Conservation (phyloP, 2,113 vertebrate genomes). For the Echinops telfairi region DNA sequence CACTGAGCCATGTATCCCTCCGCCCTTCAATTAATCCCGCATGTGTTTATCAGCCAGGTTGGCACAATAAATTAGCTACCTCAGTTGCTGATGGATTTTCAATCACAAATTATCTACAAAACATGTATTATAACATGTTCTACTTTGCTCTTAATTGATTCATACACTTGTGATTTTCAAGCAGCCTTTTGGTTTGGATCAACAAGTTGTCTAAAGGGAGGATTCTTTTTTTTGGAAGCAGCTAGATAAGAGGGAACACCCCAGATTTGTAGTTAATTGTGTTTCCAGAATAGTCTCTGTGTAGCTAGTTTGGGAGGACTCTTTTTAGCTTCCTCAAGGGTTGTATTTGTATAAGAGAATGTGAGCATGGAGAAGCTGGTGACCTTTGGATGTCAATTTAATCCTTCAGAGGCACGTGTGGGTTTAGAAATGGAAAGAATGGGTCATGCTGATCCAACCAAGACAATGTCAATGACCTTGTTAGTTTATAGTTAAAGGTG, state of each 20-base stretch:
- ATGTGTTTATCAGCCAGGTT: too few relatives aligned
- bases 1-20: too few relatives aligned
- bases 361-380: background rate
- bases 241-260: background rate
- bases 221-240: slow-evolving; percentile 32
- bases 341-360: slow-evolving; percentile 25
- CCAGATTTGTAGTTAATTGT: background rate
- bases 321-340: background rate
- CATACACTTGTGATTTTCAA: slow-evolving; percentile 35
- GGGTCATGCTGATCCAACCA: background rate
- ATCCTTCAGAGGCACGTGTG: slow-evolving; percentile 55
- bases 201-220: slow-evolving; percentile 25
- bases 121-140: slow-evolving; percentile 62
- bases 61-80: too few relatives aligned
- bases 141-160: slow-evolving; percentile 63
- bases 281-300: slow-evolving; percentile 42
- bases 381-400: background rate
- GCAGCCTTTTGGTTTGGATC: slow-evolving; percentile 54
- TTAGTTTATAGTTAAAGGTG: slow-evolving; percentile 42
- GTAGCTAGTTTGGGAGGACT: background rate
- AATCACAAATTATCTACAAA: slow-evolving; percentile 77
- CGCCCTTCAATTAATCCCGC: too few relatives aligned
- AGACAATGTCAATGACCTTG: background rate
- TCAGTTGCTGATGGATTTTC: slow-evolving; percentile 68
- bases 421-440: slow-evolving; percentile 55